Conservation (phyloP, 2,113 vertebrate genomes). For the Benthochromis sp. region DNA sequence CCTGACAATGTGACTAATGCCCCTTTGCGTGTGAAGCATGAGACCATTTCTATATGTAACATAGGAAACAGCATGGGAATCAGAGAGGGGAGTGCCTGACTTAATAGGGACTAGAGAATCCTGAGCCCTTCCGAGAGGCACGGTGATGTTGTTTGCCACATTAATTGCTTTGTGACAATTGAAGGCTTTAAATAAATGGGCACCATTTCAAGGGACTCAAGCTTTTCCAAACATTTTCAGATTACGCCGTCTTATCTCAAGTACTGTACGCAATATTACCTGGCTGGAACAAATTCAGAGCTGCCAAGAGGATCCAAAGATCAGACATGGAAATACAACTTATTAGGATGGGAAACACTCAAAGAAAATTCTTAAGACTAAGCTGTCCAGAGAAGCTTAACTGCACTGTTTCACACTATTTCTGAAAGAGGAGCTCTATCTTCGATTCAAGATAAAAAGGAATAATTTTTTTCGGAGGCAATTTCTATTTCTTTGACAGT, state of each 20-base stretch:
- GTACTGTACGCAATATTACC: neutral
- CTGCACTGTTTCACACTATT: slow-evolving; percentile 2
- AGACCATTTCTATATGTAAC: neutral
- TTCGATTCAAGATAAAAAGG: slow-evolving; percentile 37
- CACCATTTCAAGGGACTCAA: neutral
- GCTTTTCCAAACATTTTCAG: slow-evolving; percentile 22
- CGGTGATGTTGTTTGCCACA: neutral
- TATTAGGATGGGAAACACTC: slow-evolving; percentile 14
- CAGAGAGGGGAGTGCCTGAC: neutral
- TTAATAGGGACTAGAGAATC: neutral
- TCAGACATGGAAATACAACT: slow-evolving; percentile 14
- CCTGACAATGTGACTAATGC: slow-evolving; percentile 18
- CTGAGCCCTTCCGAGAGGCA: neutral
- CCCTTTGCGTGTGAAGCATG: slow-evolving; percentile 7
- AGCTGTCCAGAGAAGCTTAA: slow-evolving; percentile 4
- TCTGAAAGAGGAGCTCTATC: slow-evolving; percentile 6
- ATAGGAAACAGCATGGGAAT: slow-evolving; percentile 10
- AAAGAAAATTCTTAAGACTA: slow-evolving; percentile 20
- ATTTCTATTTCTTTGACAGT: slow-evolving; percentile 49
- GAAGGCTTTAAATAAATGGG: slow-evolving; percentile 25
- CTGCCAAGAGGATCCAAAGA: neutral
- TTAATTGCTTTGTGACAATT: slow-evolving; percentile 33
- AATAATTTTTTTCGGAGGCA: slow-evolving; percentile 10
- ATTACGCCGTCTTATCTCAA: slow-evolving; percentile 15
- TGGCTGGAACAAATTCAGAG: neutral